phyloP scores from a whole-genome alignment of 2,888 invertebrate genomes.

The Erebia ligea region DNA sequence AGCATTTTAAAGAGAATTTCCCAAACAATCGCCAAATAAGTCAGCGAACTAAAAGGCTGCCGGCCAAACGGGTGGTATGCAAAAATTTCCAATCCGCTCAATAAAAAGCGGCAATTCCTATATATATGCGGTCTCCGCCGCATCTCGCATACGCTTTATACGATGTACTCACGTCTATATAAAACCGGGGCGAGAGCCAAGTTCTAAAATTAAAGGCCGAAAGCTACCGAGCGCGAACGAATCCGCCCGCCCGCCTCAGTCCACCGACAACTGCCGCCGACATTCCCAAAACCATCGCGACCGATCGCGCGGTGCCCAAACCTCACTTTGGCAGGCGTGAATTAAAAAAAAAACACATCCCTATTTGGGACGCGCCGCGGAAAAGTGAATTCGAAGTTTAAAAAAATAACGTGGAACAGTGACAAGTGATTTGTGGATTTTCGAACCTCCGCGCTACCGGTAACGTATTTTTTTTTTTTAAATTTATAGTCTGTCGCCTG shows the following conservation, averaged over 20 bases:
- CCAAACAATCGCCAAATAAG: slow-evolving; percentile 47
- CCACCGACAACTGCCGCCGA: slow-evolving; percentile 77
- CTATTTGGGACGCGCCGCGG: slow-evolving; percentile 59
- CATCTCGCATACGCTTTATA: slow-evolving; percentile 82
- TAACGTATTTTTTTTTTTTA: slow-evolving; percentile 56
- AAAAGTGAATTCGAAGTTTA: slow-evolving; percentile 60
- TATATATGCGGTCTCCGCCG: slow-evolving; percentile 76
- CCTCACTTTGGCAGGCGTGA: slow-evolving; percentile 68
- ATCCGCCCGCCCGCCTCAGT: slow-evolving; percentile 80
- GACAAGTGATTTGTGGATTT: slow-evolving; percentile 73
- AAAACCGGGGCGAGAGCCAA: slow-evolving; percentile 85
- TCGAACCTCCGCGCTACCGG: slow-evolving; percentile 71
- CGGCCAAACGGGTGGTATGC: slow-evolving; percentile 64
- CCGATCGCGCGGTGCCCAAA: slow-evolving; percentile 64
- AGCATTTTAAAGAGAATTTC: neutral
- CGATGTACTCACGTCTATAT: slow-evolving; percentile 83
- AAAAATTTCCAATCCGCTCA: slow-evolving; percentile 78
- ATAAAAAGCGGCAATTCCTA: slow-evolving; percentile 81
- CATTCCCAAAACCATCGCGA: slow-evolving; percentile 70
- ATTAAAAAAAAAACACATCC: slow-evolving; percentile 53
- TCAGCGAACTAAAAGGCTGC: slow-evolving; percentile 58
- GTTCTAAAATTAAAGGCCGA: slow-evolving; percentile 85
- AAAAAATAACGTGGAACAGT: slow-evolving; percentile 62
- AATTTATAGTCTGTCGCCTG: slow-evolving; percentile 51
- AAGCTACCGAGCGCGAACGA: slow-evolving; percentile 72